Evolutionary conservation across 2,888 invertebrate species (phyloP).

Genomic region (Orthonevra nobilis): DNA sequence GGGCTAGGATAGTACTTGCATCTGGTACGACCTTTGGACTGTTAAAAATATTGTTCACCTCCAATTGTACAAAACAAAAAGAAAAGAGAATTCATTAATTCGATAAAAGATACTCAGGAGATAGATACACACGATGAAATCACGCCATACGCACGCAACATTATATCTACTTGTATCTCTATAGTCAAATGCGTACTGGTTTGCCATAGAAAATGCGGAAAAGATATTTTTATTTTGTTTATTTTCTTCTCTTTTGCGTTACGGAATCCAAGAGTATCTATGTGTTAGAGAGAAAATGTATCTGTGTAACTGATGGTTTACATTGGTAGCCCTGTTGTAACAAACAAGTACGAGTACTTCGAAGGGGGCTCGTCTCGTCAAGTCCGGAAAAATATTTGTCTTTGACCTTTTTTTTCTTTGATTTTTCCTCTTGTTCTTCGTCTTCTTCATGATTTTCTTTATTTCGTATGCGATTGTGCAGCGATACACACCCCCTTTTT

Average conservation of each 20-base stretch:
- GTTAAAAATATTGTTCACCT: too few species aligned
- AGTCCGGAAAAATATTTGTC: conserved; percentile 41
- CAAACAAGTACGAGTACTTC: conserved; percentile 26
- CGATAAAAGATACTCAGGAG: background rate
- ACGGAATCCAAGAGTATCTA: background rate
- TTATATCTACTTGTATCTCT: background rate
- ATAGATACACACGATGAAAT: conserved; percentile 14
- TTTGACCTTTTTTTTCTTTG: conserved; percentile 16
- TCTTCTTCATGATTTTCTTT: background rate
- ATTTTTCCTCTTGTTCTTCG: background rate
- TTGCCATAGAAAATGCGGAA: conserved; percentile 32
- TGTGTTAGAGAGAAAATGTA: conserved; percentile 1
- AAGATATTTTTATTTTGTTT: conserved; percentile 1
- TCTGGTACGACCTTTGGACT: conserved; percentile 28
- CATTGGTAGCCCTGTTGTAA: conserved; percentile 1
- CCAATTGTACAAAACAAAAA: too few species aligned
- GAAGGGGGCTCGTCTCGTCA: conserved; percentile 53
- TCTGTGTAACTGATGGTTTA: background rate
- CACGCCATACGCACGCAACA: conserved; percentile 8
- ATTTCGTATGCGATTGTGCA: conserved; percentile 41
- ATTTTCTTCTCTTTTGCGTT: background rate
- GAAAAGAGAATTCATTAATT: background rate
- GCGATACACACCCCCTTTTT: conserved; percentile 30
- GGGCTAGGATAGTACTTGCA: background rate
- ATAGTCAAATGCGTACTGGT: background rate